A percentile compares a stretch with the other conserved stretches of the same genome.
phyloP scores from a whole-genome alignment of 2,113 vertebrate genomes.

The Phylloscopus trochiloides region DNA sequence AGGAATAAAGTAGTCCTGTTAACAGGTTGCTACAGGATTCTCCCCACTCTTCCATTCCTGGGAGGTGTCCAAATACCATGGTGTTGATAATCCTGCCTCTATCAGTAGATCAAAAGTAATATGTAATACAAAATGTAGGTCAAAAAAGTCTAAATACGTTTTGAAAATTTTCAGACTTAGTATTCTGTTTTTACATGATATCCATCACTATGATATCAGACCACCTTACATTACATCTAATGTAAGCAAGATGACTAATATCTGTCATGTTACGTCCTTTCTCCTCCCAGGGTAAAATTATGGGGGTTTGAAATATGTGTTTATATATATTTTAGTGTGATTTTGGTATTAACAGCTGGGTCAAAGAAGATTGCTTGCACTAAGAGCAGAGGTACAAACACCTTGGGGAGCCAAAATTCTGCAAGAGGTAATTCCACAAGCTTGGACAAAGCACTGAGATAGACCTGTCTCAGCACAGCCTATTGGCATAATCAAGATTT shows the following conservation, averaged over 20 bases:
- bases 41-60: background rate
- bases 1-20: background rate
- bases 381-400: background rate
- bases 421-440: background rate
- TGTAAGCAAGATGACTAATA: background rate
- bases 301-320: background rate
- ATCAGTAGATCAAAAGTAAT: background rate
- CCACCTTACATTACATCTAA: background rate
- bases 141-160: background rate
- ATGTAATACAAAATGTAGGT: background rate
- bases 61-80: background rate
- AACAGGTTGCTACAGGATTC: background rate
- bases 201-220: background rate
- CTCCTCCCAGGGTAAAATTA: background rate
- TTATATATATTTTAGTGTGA: background rate
- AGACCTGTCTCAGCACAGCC: background rate
- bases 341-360: background rate
- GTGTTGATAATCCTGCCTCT: background rate
- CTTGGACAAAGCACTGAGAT: background rate
- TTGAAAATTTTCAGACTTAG: background rate
- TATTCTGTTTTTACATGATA: background rate
- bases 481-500: background rate
- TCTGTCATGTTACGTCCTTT: background rate
- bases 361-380: background rate
- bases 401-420: background rate